phyloP scores from a whole-genome alignment of 2,797 vertebrate species.

The Gymnothorax reevesii region DNA sequence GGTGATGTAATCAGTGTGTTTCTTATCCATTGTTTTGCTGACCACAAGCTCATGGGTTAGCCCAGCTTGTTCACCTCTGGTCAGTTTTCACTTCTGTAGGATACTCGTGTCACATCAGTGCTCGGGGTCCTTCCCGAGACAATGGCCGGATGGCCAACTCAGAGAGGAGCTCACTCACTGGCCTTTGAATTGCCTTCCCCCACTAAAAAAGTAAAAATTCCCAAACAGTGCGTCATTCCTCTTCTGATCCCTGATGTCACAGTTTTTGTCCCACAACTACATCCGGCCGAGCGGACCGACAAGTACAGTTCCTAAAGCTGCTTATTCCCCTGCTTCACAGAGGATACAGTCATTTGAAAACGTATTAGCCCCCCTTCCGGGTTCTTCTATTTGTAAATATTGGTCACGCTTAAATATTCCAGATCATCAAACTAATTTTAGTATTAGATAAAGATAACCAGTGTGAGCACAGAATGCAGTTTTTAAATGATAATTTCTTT shows the following conservation, averaged over 20 bases:
- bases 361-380: too few species aligned
- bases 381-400: too few species aligned
- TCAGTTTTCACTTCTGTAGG: slow-evolving; percentile 50
- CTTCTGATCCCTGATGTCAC: not conserved
- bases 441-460: too few species aligned
- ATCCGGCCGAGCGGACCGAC: not conserved
- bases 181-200: not conserved
- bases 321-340: not conserved
- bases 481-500: too few species aligned
- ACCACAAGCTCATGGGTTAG: not conserved
- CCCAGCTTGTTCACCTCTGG: not conserved
- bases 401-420: too few species aligned
- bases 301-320: slow-evolving; percentile 24
- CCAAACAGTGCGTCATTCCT: not conserved
- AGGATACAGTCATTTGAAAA: not conserved
- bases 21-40: not conserved
- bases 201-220: not conserved
- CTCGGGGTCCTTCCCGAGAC: slow-evolving; percentile 55
- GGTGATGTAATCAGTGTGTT: not conserved
- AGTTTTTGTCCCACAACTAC: not conserved
- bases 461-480: too few species aligned
- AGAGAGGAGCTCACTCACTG: slow-evolving; percentile 31
- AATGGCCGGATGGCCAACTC: slow-evolving; percentile 74
- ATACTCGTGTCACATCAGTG: slow-evolving; percentile 38
- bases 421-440: too few species aligned